Conservation (phyloP, 2,888 invertebrate species). For the Platycheirus albimanus region DNA sequence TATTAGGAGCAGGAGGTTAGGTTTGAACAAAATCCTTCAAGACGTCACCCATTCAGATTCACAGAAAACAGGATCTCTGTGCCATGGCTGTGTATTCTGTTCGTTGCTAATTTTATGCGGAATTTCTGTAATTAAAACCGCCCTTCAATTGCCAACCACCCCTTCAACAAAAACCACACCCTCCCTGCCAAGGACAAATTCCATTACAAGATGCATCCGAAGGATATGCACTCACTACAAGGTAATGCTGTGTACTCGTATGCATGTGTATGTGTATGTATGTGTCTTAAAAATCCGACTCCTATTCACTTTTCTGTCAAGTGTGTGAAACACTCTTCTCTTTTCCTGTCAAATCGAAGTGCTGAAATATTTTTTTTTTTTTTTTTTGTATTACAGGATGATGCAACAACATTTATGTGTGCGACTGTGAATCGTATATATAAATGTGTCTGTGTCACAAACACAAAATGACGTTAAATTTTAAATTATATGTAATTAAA, state of each 20-base stretch:
- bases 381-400: conserved; percentile 6
- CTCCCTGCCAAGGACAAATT: conserved; percentile 41
- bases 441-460: conserved; percentile 40
- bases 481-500: conserved; percentile 74
- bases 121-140: conserved; percentile 74
- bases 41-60: conserved; percentile 64
- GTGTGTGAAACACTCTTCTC: conserved; percentile 44
- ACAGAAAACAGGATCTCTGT: conserved; percentile 32
- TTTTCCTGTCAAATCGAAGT: conserved; percentile 50
- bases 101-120: conserved; percentile 72
- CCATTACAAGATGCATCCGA: conserved; percentile 60
- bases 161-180: conserved; percentile 12
- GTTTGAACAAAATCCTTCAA: conserved; percentile 54
- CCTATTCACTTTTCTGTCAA: conserved; percentile 62
- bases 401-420: conserved; percentile 32
- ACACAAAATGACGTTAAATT: conserved; percentile 68
- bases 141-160: conserved; percentile 53
- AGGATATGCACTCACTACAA: conserved; percentile 37
- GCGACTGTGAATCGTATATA: conserved; percentile 23
- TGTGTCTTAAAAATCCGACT: conserved; percentile 49
- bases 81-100: conserved; percentile 27
- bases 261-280: too few species aligned
- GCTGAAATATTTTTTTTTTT: too few species aligned
- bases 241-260: conserved; percentile 12
- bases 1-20: too few species aligned